These are phyloP conservation scores for Monodelphis domestica DNA, from an alignment of 2,797 vertebrate species.

Conservation along the genomic window DNA sequence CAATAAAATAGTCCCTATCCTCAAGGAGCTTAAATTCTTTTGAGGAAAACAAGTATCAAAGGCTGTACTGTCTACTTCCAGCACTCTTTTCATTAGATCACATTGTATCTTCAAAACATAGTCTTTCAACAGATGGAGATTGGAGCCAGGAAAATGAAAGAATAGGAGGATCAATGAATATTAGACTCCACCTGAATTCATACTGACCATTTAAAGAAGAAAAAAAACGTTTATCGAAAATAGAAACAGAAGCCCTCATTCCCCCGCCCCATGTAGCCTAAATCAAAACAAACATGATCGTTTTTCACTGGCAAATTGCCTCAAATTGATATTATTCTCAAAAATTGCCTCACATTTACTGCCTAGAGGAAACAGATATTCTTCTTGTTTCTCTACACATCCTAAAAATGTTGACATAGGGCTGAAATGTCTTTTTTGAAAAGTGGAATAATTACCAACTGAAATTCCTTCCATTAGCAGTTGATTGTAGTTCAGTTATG, in stretches of 20 bases:
- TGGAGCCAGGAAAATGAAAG: neutral
- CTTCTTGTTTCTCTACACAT: neutral
- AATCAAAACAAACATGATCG: neutral
- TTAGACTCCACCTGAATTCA: neutral
- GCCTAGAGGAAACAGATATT: neutral
- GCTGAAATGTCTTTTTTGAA: neutral
- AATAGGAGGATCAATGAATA: neutral
- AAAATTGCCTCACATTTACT: neutral
- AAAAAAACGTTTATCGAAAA: neutral
- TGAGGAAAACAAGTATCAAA: neutral
- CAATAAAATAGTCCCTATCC: no score
- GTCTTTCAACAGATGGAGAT: neutral
- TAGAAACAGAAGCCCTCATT: neutral
- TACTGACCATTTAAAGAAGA: neutral
- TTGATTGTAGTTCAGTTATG: neutral
- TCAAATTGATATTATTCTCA: conserved; percentile 5
- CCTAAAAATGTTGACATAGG: neutral
- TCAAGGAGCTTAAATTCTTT: no score
- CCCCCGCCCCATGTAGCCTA: neutral
- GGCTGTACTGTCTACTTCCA: neutral
- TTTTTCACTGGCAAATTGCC: neutral
- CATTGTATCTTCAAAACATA: neutral
- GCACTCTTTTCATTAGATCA: neutral
- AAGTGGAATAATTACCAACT: neutral
- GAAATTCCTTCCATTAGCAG: neutral